A percentile compares a stretch with the other conserved stretches of the same genome.
phyloP scores from a whole-genome alignment of 1,140 invertebrate genomes.

The Dendrolimus kikuchii region DNA sequence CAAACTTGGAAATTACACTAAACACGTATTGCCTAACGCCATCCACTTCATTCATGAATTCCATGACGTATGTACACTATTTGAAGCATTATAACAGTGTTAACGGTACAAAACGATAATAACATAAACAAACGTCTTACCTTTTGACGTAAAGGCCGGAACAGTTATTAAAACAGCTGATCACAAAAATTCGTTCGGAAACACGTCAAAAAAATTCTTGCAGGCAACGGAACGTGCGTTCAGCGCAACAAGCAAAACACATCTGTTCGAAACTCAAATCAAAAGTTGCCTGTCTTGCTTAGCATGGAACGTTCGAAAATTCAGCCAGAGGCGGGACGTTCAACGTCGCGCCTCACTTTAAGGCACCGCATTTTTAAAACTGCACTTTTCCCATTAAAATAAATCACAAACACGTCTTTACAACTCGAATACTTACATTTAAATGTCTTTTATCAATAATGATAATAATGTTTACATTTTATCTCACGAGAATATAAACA shows the following conservation, averaged over 20 bases:
- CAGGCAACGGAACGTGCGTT: constrained; percentile 15
- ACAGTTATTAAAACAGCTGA: constrained; percentile 16
- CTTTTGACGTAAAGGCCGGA: too few species aligned
- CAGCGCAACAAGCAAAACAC: constrained; percentile 11
- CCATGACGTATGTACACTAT: constrained; percentile 5
- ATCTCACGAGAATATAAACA: constrained; percentile 11
- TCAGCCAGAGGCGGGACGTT: constrained; percentile 34
- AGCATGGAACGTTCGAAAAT: constrained; percentile 1
- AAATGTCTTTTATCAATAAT: constrained; percentile 23
- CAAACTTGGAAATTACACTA: constrained; percentile 9
- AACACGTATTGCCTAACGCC: constrained; percentile 5
- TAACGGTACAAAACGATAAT: too few species aligned
- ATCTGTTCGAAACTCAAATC: constrained; percentile 12
- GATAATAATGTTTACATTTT: constrained; percentile 38
- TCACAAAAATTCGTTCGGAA: constrained; percentile 9
- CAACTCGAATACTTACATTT: too few species aligned
- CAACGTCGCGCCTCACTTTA: constrained; percentile 36
- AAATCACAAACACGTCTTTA: not conserved
- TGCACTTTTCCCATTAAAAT: constrained; percentile 3
- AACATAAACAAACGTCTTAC: too few species aligned
- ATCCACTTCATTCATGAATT: constrained; percentile 16
- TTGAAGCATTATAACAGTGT: too few species aligned
- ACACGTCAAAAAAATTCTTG: constrained; percentile 10
- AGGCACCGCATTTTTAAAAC: constrained; percentile 46
- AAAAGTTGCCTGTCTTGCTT: constrained; percentile 6